These are phyloP conservation scores for Lithophane semibrunnea DNA, from an alignment of 2,888 invertebrate genomes.

Conservation along the genomic window DNA sequence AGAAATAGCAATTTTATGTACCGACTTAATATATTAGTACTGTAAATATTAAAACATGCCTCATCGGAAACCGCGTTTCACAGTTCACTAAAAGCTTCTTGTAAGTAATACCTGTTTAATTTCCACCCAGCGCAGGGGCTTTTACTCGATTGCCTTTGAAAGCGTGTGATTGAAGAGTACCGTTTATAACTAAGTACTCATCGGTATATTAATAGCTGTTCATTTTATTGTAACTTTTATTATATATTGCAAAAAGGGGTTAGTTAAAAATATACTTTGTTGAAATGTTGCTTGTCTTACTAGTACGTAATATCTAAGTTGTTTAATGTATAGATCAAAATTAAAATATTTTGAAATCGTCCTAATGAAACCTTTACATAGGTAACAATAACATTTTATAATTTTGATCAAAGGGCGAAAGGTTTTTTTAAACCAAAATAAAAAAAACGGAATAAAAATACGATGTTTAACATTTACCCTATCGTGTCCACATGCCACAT, in stretches of 20 bases:
- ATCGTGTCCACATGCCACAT: conserved; percentile 35
- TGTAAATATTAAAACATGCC: conserved; percentile 6
- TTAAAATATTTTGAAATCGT: background rate
- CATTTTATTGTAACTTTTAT: conserved; percentile 29
- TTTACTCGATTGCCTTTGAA: conserved; percentile 32
- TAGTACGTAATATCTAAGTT: background rate
- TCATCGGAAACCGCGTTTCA: conserved; percentile 22
- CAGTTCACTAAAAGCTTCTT: conserved; percentile 24
- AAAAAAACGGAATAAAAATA: conserved; percentile 14
- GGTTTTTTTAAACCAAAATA: conserved; percentile 8
- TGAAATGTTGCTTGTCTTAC: conserved; percentile 26
- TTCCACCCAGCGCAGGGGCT: background rate
- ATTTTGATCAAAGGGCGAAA: background rate
- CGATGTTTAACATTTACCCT: conserved; percentile 14
- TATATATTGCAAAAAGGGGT: conserved; percentile 6
- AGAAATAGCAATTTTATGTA: conserved; percentile 1
- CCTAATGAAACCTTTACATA: background rate
- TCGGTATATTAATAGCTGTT: conserved; percentile 18
- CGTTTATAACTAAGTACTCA: conserved; percentile 26
- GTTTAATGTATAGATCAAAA: conserved; percentile 19
- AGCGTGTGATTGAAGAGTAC: conserved; percentile 20
- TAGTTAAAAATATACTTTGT: conserved; percentile 8
- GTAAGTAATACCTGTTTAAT: conserved; percentile 26
- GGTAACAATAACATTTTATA: background rate
- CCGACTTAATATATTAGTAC: background rate